phyloP scores from a whole-genome alignment of 2,797 vertebrate genomes.

The Hoplostethus atlanticus region DNA sequence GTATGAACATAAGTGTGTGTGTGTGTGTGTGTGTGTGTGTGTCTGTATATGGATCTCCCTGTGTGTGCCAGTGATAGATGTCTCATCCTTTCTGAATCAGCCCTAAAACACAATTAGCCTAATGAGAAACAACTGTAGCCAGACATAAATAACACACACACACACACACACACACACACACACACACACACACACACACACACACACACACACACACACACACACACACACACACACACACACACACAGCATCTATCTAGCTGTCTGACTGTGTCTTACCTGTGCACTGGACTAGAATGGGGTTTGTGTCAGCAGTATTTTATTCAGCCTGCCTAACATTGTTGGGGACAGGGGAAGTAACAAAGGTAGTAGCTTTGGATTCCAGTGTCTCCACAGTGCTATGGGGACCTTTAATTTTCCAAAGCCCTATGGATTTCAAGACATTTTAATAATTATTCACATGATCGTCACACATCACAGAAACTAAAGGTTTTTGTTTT shows the following conservation, averaged over 20 bases:
- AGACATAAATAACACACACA: slow-evolving; percentile 60
- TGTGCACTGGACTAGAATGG: slow-evolving; percentile 27
- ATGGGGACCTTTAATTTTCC: slow-evolving; percentile 63
- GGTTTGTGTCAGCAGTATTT: slow-evolving; percentile 44
- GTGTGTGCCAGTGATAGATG: slow-evolving; percentile 70
- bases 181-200: slow-evolving; percentile 20
- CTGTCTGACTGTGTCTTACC: slow-evolving; percentile 36
- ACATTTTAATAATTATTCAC: too few species aligned
- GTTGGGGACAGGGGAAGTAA: slow-evolving; percentile 36
- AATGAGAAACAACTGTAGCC: slow-evolving; percentile 77
- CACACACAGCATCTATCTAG: slow-evolving; percentile 12
- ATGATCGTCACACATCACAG: too few species aligned
- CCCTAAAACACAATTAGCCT: slow-evolving; percentile 78
- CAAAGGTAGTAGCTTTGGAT: slow-evolving; percentile 40
- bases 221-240: slow-evolving; percentile 25
- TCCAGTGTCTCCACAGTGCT: slow-evolving; percentile 35
- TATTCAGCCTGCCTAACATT: slow-evolving; percentile 20
- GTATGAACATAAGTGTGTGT: slow-evolving; percentile 24
- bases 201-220: slow-evolving; percentile 25
- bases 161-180: slow-evolving; percentile 20
- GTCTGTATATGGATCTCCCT: slow-evolving; percentile 62
- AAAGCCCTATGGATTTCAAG: slow-evolving; percentile 56
- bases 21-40: slow-evolving; percentile 34
- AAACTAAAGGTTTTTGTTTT: too few species aligned
- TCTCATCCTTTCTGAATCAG: slow-evolving; percentile 69